Conservation (phyloP, 2,113 vertebrate species). For the Cepphus grylle region DNA sequence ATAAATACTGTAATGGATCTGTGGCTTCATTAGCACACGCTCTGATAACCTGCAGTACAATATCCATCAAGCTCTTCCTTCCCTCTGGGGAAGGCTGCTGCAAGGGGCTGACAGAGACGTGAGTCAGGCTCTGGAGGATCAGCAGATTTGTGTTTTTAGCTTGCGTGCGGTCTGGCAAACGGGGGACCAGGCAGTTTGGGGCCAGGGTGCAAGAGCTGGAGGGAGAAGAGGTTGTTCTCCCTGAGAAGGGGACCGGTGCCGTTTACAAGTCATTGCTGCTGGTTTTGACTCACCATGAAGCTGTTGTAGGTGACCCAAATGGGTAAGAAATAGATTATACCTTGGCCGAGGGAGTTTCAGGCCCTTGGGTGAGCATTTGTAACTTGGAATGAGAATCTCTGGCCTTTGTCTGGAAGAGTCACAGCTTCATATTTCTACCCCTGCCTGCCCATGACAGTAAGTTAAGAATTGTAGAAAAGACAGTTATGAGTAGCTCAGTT, state of each 20-base stretch:
- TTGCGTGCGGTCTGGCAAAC: not conserved
- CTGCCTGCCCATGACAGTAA: not conserved
- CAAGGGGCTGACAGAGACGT: not conserved
- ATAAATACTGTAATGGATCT: not conserved
- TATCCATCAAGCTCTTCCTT: not conserved
- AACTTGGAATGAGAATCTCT: not conserved
- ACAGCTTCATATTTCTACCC: not conserved
- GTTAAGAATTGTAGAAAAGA: not conserved
- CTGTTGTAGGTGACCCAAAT: fast-evolving
- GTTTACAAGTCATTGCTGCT: not conserved
- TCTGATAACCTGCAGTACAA: not conserved
- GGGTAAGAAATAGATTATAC: not conserved
- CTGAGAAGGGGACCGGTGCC: not conserved
- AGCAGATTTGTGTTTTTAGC: not conserved
- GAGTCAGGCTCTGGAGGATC: not conserved
- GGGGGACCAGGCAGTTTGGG: not conserved
- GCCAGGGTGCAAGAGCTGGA: not conserved
- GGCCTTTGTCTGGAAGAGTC: not conserved
- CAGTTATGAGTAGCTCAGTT: not conserved
- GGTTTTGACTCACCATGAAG: not conserved
- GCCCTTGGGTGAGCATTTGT: not conserved
- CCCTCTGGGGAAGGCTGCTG: not conserved
- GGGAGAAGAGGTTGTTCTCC: not conserved
- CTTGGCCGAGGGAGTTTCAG: not conserved
- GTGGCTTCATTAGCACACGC: conserved; percentile 8